These are phyloP conservation scores for Dicerorhinus sumatrensis DNA, from an alignment of 2,113 vertebrate genomes.

Conservation along the genomic window DNA sequence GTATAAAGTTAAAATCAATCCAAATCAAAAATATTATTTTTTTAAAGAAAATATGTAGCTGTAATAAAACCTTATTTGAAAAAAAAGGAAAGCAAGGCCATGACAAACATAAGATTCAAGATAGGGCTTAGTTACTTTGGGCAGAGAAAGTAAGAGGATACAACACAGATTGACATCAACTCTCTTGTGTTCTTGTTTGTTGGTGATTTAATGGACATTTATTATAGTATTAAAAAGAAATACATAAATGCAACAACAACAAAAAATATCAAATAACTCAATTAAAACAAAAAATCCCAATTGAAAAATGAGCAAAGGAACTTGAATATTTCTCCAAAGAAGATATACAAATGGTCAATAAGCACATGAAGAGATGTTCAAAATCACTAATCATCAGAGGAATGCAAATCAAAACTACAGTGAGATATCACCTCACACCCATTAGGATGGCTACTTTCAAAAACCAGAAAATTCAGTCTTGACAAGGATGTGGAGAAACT, in stretches of 20 bases:
- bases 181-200: not conserved
- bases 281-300: not conserved
- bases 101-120: not conserved
- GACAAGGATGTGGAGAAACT: not conserved
- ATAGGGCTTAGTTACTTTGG: not conserved
- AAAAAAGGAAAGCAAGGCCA: not conserved
- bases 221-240: not conserved
- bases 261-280: not conserved
- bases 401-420: not conserved
- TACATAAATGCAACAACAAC: not conserved
- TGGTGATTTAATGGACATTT: not conserved
- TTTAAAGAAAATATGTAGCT: slow-evolving; percentile 21
- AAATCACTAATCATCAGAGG: not conserved
- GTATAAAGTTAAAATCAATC: slow-evolving; percentile 55
- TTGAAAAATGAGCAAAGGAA: not conserved
- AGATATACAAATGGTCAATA: not conserved
- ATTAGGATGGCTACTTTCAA: not conserved
- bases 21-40: slow-evolving; percentile 16
- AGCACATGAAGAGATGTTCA: not conserved
- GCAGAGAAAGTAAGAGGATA: not conserved
- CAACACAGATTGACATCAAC: not conserved
- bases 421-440: not conserved
- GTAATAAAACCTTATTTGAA: not conserved
- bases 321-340: not conserved
- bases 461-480: not conserved